Evolutionary conservation across 2,797 vertebrate genomes (phyloP), one percentile per base, ranked within the genome.

Genomic region (Hephaestus fuliginosus): DNA sequence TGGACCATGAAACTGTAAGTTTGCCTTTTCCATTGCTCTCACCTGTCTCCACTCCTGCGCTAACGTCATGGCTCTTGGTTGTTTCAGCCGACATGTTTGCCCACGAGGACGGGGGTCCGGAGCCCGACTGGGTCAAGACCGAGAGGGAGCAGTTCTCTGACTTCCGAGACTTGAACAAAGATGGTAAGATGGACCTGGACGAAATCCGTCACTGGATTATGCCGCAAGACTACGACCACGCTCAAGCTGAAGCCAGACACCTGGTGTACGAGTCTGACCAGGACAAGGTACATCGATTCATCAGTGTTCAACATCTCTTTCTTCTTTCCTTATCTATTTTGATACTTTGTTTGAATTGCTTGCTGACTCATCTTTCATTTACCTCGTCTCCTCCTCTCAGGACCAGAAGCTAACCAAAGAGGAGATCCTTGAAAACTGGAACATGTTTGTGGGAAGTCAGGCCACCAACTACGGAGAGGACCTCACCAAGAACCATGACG

Each of bases 401-500:
- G 98, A 99, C 88, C 95, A 99, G 86, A 96, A 95, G 91, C 92
- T 99, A 83, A 98, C 97, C 0, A 98, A 97, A 94, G 96, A 97
- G 25, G 98, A 99, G 89, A 95, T 99, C 88, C 84, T 99, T n/a
- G 96, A 98, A 88, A 99, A 99, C 85, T 99, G 98, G 98, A 99
- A 98, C 92, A 99, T 99, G 98, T 99, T 99, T 6, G 98, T 99
- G 39, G 98, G 98, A 90, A 99, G 98, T 91, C 98, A 99, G 88
- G 98, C 98, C 84, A 99, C 98, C 82, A 99, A 99, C 94, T 99
- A 99, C 0, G 98, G 98, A 62, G 98, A 99, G 86, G 98, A 99
- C 80, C 97, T 99, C 85, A 99, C 97, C 30, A 97, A 95, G 92
- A 97, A 97, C 88, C 98, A 99, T 0, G 98, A 98, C 44, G 98